Evolutionary conservation across 2,888 invertebrate species (phyloP).

Genomic region (Drosophila eohydei): DNA sequence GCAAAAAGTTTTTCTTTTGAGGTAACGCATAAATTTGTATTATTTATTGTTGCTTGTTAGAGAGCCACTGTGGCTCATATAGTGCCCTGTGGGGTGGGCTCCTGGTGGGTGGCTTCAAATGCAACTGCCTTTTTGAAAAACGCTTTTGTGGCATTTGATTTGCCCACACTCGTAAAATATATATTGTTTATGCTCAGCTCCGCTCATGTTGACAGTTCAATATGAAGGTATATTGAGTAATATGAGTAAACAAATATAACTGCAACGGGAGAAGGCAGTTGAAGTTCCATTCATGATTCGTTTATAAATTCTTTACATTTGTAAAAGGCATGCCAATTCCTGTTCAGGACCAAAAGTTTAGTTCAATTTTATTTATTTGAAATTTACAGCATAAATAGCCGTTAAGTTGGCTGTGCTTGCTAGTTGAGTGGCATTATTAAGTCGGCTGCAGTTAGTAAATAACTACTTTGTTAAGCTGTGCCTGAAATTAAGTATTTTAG

Average conservation of each 20-base stretch:
- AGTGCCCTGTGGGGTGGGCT: neutral
- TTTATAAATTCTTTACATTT: neutral
- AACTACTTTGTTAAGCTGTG: neutral
- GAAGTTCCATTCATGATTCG: neutral
- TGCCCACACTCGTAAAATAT: conserved; percentile 7
- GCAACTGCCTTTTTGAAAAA: conserved; percentile 22
- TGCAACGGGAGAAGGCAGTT: neutral
- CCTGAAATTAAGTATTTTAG: neutral
- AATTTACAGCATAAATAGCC: neutral
- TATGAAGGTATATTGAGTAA: neutral
- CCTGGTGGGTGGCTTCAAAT: conserved; percentile 12
- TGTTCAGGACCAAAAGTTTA: neutral
- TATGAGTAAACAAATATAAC: neutral
- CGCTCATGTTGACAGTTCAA: conserved; percentile 2
- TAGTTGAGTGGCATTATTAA: neutral
- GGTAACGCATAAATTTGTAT: conserved; percentile 73
- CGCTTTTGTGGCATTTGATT: conserved; percentile 44
- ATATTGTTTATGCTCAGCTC: conserved; percentile 3
- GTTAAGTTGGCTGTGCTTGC: neutral
- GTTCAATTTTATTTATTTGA: neutral
- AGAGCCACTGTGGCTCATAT: conserved; percentile 8
- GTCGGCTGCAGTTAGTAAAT: neutral
- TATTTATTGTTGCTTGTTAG: conserved; percentile 62
- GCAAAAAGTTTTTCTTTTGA: conserved; percentile 59
- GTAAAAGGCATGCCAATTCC: neutral